Percentiles rank a stretch among this genome's conserved stretches.
Evolutionary conservation across 2,113 vertebrate species (phyloP).

Genomic region (Ceyx cyanopectus): DNA sequence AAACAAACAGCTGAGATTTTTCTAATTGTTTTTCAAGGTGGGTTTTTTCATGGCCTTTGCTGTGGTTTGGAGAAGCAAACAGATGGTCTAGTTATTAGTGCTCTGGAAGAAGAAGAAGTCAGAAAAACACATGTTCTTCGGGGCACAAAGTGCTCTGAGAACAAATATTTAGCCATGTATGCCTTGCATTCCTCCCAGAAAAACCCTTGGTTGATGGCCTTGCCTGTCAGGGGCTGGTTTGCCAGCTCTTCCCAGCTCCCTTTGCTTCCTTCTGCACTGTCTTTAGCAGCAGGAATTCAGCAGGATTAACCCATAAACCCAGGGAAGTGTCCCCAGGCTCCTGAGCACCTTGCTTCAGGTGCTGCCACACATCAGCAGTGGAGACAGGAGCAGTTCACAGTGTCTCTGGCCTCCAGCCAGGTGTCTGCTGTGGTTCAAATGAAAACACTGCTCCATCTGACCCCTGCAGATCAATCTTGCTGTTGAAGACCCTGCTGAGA

Average conservation of each 20-base stretch:
- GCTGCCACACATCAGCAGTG: not conserved
- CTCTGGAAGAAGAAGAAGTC: constrained; percentile 25
- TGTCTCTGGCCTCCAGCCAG: not conserved
- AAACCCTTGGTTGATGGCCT: not conserved
- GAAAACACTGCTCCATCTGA: not conserved
- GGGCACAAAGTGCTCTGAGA: constrained; percentile 21
- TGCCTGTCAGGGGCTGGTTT: not conserved
- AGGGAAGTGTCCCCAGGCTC: not conserved
- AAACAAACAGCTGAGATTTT: constrained; percentile 60
- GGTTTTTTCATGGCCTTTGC: constrained; percentile 45
- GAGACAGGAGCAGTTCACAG: not conserved
- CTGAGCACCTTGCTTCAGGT: not conserved
- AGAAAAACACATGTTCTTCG: constrained; percentile 31
- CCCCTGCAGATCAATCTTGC: constrained; percentile 15
- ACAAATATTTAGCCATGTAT: constrained; percentile 44
- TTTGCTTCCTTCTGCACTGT: not conserved
- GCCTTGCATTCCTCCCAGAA: not conserved
- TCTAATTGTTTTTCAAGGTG: constrained; percentile 57
- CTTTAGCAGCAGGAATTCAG: not conserved
- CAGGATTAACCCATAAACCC: not conserved
- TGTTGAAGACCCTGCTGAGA: constrained; percentile 8
- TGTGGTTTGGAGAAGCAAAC: constrained; percentile 58
- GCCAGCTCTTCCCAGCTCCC: not conserved
- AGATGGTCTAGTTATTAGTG: constrained; percentile 58
- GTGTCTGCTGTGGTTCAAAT: constrained; percentile 4